These are phyloP conservation scores for Toxostoma redivivum DNA, from an alignment of 2,113 vertebrate genomes.

Conservation along the genomic window DNA sequence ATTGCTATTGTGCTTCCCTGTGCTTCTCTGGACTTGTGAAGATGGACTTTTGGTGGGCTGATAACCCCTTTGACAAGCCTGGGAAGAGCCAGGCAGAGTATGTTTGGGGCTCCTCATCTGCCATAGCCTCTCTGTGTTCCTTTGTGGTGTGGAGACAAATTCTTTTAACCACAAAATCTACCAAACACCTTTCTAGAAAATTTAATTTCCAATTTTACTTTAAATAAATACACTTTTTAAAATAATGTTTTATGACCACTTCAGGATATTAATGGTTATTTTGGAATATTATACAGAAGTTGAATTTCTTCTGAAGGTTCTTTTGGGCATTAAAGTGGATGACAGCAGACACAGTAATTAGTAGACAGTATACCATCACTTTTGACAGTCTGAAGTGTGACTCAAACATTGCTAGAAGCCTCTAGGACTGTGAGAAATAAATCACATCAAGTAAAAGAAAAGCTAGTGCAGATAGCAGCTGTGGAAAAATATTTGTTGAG, in stretches of 20 bases:
- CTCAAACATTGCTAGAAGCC: background rate
- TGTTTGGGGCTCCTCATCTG: background rate
- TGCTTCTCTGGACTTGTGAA: background rate
- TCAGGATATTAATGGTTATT: background rate
- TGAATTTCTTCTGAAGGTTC: background rate
- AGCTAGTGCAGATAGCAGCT: background rate
- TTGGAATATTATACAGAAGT: background rate
- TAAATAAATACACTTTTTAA: background rate
- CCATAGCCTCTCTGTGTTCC: background rate
- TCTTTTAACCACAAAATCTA: background rate
- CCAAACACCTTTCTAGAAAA: background rate
- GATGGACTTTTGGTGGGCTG: background rate
- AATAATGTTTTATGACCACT: background rate
- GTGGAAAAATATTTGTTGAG: background rate
- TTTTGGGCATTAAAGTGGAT: background rate
- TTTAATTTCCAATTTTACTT: background rate
- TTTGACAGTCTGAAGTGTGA: background rate
- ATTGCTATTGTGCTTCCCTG: fast-evolving
- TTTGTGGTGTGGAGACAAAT: background rate
- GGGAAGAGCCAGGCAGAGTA: background rate
- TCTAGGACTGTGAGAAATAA: background rate
- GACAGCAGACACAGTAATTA: background rate
- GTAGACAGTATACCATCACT: background rate
- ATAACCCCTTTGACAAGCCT: background rate
- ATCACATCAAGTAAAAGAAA: background rate